Conservation (phyloP, 2,113 vertebrate genomes). For the Protomyctophum bolini region DNA sequence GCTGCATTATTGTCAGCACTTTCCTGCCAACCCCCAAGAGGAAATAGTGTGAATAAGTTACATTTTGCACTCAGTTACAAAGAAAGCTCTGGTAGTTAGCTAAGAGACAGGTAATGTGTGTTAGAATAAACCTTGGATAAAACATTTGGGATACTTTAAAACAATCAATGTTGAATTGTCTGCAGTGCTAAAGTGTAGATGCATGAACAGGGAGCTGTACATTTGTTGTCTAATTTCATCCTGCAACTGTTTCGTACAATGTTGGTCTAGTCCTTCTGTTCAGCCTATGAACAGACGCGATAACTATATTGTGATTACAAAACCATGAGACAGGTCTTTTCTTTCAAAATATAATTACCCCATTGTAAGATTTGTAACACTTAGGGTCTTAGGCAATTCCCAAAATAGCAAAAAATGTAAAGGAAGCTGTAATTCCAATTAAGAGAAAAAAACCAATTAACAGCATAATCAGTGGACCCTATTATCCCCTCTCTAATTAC, state of each 20-base stretch:
- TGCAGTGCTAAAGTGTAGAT: too few species aligned
- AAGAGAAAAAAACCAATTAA: constrained; percentile 31
- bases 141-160: too few species aligned
- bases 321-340: constrained; percentile 13
- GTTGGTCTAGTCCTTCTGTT: background rate
- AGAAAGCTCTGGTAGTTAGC: too few species aligned
- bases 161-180: too few species aligned
- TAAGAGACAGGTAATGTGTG: too few species aligned
- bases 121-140: too few species aligned
- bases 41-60: too few species aligned
- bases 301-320: constrained; percentile 5
- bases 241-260: background rate
- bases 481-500: constrained; percentile 42
- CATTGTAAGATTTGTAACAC: background rate
- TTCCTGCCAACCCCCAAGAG: too few species aligned
- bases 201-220: too few species aligned
- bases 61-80: too few species aligned
- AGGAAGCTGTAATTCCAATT: constrained; percentile 9
- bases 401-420: constrained; percentile 4
- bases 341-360: constrained; percentile 32
- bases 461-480: constrained; percentile 19
- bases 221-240: constrained; percentile 14
- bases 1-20: too few species aligned
- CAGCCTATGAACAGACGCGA: background rate
- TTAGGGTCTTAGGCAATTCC: constrained; percentile 7